A percentile compares a stretch with the other conserved stretches of the same genome.
Conservation (phyloP, 2,113 vertebrate species). For the Cercocebus atys region DNA sequence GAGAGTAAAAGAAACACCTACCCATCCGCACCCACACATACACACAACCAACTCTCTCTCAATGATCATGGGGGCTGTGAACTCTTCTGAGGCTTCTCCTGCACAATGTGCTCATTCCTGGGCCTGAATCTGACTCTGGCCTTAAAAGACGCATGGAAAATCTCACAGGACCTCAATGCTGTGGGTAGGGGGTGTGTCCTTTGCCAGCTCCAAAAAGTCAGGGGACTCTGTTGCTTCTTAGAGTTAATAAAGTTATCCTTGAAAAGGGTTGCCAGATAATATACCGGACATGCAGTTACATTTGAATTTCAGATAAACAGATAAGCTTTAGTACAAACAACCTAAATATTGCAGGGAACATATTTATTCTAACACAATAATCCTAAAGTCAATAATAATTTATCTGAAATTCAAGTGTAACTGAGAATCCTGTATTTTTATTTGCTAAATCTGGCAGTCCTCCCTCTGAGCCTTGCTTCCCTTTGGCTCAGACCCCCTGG, state of each 20-base stretch:
- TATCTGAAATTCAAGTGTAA: conserved; percentile 3
- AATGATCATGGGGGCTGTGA: fast-evolving
- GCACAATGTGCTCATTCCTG: neutral
- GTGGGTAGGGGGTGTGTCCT: neutral
- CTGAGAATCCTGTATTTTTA: neutral
- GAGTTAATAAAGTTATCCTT: neutral
- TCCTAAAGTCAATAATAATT: neutral
- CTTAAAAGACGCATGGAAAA: neutral
- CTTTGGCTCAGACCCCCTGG: neutral
- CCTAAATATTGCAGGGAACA: neutral
- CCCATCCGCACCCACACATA: fast-evolving
- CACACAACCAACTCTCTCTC: neutral
- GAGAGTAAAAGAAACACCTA: neutral
- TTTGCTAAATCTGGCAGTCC: neutral
- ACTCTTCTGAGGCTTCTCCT: neutral
- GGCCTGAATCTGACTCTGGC: neutral
- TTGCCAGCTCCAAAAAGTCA: neutral
- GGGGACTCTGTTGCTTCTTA: neutral
- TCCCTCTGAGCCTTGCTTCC: neutral
- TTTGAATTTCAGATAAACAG: neutral
- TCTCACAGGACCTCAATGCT: neutral
- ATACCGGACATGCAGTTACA: neutral
- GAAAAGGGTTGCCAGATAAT: neutral
- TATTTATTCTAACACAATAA: neutral
- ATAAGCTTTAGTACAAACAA: neutral